phyloP scores from a whole-genome alignment of 2,888 invertebrate species.

The Scaptomyza parva region DNA sequence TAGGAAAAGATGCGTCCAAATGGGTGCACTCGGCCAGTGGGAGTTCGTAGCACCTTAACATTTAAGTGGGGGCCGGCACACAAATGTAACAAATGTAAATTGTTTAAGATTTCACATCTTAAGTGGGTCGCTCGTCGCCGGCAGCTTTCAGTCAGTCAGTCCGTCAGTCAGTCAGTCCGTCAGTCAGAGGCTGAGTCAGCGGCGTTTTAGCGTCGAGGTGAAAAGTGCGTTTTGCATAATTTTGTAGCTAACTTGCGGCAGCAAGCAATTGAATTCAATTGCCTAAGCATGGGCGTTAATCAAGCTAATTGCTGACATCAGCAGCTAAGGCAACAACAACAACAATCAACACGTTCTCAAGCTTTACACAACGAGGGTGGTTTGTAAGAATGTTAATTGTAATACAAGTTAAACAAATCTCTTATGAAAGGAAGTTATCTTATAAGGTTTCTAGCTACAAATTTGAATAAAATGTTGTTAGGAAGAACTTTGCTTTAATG shows the following conservation, averaged over 20 bases:
- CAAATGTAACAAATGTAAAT: neutral
- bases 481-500: no score
- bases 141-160: no score
- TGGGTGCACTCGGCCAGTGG: slow-evolving; percentile 58
- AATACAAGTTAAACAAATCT: no score
- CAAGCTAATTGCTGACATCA: slow-evolving; percentile 69
- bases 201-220: slow-evolving; percentile 34
- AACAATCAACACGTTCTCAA: no score
- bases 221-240: slow-evolving; percentile 66
- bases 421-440: neutral
- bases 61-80: slow-evolving; percentile 30
- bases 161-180: neutral
- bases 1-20: slow-evolving; percentile 13
- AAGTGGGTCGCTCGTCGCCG: slow-evolving; percentile 43
- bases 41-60: slow-evolving; percentile 72
- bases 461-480: no score
- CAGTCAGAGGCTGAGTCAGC: slow-evolving; percentile 35
- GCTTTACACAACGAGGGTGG: slow-evolving; percentile 43
- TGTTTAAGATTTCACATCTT: slow-evolving; percentile 23
- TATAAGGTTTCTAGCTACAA: neutral
- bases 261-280: slow-evolving; percentile 64
- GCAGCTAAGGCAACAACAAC: slow-evolving; percentile 41
- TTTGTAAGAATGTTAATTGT: neutral
- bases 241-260: slow-evolving; percentile 42
- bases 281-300: slow-evolving; percentile 63